A percentile compares a stretch with the other conserved stretches of the same genome.
These are phyloP conservation scores for Patella ulyssiponensis DNA, from an alignment of 2,888 invertebrate species.

Conservation along the genomic window DNA sequence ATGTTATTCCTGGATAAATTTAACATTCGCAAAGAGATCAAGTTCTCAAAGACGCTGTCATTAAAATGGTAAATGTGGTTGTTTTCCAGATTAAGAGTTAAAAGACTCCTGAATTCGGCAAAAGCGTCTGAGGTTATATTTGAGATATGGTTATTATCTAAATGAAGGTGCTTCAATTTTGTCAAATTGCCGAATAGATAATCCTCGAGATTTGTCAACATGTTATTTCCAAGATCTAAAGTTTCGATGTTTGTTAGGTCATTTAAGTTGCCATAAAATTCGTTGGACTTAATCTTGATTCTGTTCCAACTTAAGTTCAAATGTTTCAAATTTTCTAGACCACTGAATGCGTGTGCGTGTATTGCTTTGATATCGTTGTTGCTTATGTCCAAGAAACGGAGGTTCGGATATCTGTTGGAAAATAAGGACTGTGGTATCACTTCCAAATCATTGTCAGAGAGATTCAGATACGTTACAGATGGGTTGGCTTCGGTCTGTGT, in stretches of 20 bases:
- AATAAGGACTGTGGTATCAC: neutral
- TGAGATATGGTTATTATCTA: slow-evolving; percentile 22
- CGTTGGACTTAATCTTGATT: neutral
- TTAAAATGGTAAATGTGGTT: neutral
- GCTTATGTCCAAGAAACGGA: slow-evolving; percentile 21
- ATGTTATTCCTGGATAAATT: neutral
- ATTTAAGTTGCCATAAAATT: slow-evolving; percentile 1
- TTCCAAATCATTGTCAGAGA: slow-evolving; percentile 25
- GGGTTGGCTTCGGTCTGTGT: slow-evolving; percentile 12
- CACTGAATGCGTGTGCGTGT: neutral
- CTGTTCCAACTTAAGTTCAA: slow-evolving; percentile 18
- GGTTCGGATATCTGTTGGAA: neutral
- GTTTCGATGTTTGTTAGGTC: slow-evolving; percentile 14
- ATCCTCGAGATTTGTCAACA: neutral
- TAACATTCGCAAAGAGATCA: neutral
- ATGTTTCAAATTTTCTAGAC: slow-evolving; percentile 4
- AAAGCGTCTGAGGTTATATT: neutral
- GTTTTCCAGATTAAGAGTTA: neutral
- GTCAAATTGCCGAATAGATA: slow-evolving; percentile 13
- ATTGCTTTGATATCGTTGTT: slow-evolving; percentile 15
- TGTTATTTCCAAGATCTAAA: slow-evolving; percentile 19
- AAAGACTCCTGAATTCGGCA: neutral
- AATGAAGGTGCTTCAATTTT: slow-evolving; percentile 15
- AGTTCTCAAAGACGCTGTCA: neutral
- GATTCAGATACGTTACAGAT: neutral